Evolutionary conservation across 1,140 invertebrate species (phyloP), one percentile per base, ranked within the genome.

Genomic region (Drosophila santomea): DNA sequence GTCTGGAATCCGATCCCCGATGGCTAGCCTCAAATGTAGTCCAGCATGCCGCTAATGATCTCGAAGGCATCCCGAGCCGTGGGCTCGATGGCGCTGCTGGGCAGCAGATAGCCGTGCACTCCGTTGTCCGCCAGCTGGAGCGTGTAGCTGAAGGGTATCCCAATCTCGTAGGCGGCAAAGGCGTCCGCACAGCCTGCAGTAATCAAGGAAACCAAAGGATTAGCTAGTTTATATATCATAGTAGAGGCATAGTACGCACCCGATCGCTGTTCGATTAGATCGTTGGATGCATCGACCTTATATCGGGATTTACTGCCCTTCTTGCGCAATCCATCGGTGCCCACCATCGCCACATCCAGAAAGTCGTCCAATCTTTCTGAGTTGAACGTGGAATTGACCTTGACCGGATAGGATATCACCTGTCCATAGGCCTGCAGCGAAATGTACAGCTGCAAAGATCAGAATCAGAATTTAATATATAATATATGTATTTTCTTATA

Each of bases 341-440:
- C 91, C 52, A 92, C 90, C 85, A 91, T 89, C 7, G 91, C 91
- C 59, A 92, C 90, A 50, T 92, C 91, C 12, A 90, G 60, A 15
- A 92, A 80, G 32, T 92, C 91, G 57, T 92, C 91, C 52, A 90
- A 52, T 8, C 80, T 78, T 35, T 92, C 83, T 23, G 78, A 55
- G 50, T 92, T 89, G 14, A 84, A 92, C 0, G 82, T 82, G 15
- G 83, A 79, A 36, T 92, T 92, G 0, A 78, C 75, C 39, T 91
- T 91, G 0, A 82, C 78, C 0, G 96, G 96, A 60, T 96, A 93
- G 52, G 97, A 92, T 86, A 96, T 93, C 39, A 96, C 93, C 91
- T 97, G 96, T 0, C 96, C 95, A 90, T 97, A 98, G 12, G 96
- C 96, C 83, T 98, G 97, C 66, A 98, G 93, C 0, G 95, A 94